Conservation (phyloP, 2,797 vertebrate species). For the Kryptopterus vitreolus region DNA sequence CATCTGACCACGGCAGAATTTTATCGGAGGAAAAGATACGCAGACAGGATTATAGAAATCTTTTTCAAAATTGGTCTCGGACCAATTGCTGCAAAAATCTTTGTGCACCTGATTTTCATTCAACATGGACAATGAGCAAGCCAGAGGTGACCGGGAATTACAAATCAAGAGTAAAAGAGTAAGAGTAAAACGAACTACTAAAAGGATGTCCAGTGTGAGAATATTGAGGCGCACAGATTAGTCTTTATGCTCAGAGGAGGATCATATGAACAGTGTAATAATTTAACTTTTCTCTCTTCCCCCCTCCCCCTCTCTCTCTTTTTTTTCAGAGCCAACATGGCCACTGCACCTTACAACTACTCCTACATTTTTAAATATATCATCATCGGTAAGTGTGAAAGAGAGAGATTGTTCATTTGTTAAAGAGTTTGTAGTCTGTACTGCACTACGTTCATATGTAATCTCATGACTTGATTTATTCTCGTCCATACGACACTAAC, state of each 20-base stretch:
- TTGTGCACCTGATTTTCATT: background rate
- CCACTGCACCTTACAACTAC: constrained; percentile 99
- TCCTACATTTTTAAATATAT: constrained; percentile 99
- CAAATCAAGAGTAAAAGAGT: background rate
- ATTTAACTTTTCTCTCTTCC: background rate
- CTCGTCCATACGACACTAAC: too few species aligned
- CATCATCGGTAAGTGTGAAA: constrained; percentile 91
- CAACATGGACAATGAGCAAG: background rate
- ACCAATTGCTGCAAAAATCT: too few species aligned
- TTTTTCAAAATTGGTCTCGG: too few species aligned
- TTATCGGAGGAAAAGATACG: too few species aligned
- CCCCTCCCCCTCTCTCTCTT: too few species aligned
- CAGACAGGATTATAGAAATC: too few species aligned
- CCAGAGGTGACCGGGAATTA: background rate
- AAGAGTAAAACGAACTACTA: too few species aligned
- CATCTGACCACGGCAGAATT: too few species aligned
- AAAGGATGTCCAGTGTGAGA: background rate
- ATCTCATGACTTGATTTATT: constrained; percentile 2
- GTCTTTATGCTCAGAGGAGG: background rate
- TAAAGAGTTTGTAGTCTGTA: background rate
- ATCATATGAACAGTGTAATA: background rate
- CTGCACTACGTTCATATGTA: background rate
- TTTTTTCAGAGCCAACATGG: constrained; percentile 90
- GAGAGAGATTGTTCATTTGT: background rate
- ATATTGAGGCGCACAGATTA: background rate